Evolutionary conservation across 2,797 vertebrate genomes (phyloP).

Genomic region (Onychomys torridus): DNA sequence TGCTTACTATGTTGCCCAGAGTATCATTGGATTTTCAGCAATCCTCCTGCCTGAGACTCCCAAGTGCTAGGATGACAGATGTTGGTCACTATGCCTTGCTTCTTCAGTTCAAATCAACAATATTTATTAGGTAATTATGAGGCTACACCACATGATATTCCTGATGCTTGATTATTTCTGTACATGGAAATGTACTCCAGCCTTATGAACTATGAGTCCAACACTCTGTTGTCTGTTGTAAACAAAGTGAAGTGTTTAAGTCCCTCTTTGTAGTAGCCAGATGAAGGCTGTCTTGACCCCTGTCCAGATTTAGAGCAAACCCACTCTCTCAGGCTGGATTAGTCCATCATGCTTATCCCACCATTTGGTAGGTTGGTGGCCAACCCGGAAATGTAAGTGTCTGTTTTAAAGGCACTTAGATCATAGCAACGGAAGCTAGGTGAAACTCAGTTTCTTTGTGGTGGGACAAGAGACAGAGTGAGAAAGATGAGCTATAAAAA

Average conservation of each 20-base stretch:
- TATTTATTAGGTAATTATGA: constrained; percentile 30
- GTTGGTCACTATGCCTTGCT: neutral
- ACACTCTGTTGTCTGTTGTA: neutral
- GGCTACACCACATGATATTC: neutral
- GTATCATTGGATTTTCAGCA: neutral
- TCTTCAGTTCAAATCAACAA: constrained; percentile 15
- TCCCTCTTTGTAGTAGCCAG: neutral
- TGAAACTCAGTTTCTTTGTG: constrained; percentile 49
- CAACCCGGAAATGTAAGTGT: constrained; percentile 61
- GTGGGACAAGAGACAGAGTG: constrained; percentile 30
- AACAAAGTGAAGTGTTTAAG: constrained; percentile 11
- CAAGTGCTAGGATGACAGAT: neutral
- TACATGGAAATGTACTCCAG: neutral
- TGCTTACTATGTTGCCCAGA: neutral
- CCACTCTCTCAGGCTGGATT: neutral
- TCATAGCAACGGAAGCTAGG: constrained; percentile 63
- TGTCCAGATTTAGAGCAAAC: constrained; percentile 38
- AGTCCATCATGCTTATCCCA: neutral
- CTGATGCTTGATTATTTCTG: constrained; percentile 36
- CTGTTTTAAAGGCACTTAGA: constrained; percentile 68
- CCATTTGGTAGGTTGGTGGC: neutral
- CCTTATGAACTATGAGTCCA: neutral
- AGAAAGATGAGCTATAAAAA: constrained; percentile 69
- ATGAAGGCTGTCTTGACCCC: neutral
- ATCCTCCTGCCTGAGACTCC: neutral